A percentile compares a stretch with the other conserved stretches of the same genome.
These are phyloP conservation scores for Netelia virgata DNA, from an alignment of 2,888 invertebrate species.

Conservation along the genomic window DNA sequence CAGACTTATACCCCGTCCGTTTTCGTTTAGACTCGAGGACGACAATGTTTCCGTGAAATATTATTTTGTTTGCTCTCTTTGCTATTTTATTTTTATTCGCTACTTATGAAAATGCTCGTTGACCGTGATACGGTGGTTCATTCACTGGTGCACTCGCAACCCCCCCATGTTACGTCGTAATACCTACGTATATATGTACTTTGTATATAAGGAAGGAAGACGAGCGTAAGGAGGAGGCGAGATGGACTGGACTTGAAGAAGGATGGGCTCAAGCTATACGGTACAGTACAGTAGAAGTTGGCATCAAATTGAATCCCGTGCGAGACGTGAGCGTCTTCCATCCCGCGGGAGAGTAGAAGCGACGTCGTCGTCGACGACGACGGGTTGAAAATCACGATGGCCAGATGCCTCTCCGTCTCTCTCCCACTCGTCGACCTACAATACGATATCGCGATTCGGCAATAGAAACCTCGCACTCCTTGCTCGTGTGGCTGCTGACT, in stretches of 20 bases:
- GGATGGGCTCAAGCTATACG: constrained; percentile 27
- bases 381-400: constrained; percentile 69
- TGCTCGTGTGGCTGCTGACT: constrained; percentile 1
- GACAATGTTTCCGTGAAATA: not conserved
- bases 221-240: constrained; percentile 27
- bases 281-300: constrained; percentile 61
- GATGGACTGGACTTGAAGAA: constrained; percentile 31
- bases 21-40: not conserved
- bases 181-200: not conserved
- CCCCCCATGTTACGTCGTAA: not conserved
- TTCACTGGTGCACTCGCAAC: constrained; percentile 1
- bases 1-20: too few relatives aligned
- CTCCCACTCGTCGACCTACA: constrained; percentile 73
- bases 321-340: constrained; percentile 71
- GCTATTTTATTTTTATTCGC: constrained; percentile 3
- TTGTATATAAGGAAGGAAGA: constrained; percentile 7
- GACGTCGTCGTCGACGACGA: constrained; percentile 40
- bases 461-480: constrained; percentile 6
- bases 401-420: constrained; percentile 64
- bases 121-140: constrained; percentile 6
- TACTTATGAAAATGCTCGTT: not conserved
- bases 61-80: not conserved
- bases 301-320: constrained; percentile 74
- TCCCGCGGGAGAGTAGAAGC: constrained; percentile 58
- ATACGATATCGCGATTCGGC: constrained; percentile 79